A percentile compares a stretch with the other conserved stretches of the same genome.
Conservation (phyloP, 2,113 vertebrate species). For the Morphnarchus princeps region DNA sequence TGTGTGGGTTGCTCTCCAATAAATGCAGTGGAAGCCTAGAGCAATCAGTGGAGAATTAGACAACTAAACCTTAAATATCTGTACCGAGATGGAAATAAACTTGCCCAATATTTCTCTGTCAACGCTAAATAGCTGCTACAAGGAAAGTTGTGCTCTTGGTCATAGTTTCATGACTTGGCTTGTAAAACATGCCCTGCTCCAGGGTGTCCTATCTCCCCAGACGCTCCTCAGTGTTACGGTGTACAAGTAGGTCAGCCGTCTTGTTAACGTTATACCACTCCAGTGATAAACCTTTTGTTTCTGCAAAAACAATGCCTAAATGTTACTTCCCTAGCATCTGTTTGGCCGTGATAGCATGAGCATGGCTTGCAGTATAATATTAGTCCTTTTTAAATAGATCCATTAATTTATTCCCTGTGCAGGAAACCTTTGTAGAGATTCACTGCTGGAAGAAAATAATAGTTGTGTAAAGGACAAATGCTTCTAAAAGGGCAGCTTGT, state of each 20-base stretch:
- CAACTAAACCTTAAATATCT: not conserved
- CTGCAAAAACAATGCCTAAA: conserved; percentile 19
- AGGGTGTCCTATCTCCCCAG: conserved; percentile 12
- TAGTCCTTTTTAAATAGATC: conserved; percentile 29
- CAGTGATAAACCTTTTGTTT: conserved; percentile 43
- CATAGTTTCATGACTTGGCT: conserved; percentile 24
- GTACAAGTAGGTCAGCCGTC: conserved; percentile 52
- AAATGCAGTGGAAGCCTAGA: not conserved
- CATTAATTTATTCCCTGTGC: conserved; percentile 51
- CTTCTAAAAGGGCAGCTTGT: not conserved
- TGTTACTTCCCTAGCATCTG: conserved; percentile 1
- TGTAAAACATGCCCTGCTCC: conserved; percentile 21
- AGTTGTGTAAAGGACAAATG: not conserved
- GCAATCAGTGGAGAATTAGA: not conserved
- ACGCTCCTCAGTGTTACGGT: not conserved
- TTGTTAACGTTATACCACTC: not conserved
- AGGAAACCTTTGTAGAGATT: conserved; percentile 37
- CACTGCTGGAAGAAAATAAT: conserved; percentile 36
- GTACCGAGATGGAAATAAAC: not conserved
- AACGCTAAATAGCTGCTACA: not conserved
- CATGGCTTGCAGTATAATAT: conserved; percentile 5
- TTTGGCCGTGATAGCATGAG: conserved; percentile 27
- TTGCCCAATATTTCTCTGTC: not conserved
- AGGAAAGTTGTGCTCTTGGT: not conserved
- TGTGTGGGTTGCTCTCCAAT: not conserved